These are phyloP conservation scores for Chaetodon auriga DNA, from an alignment of 2,113 vertebrate genomes.

Conservation along the genomic window DNA sequence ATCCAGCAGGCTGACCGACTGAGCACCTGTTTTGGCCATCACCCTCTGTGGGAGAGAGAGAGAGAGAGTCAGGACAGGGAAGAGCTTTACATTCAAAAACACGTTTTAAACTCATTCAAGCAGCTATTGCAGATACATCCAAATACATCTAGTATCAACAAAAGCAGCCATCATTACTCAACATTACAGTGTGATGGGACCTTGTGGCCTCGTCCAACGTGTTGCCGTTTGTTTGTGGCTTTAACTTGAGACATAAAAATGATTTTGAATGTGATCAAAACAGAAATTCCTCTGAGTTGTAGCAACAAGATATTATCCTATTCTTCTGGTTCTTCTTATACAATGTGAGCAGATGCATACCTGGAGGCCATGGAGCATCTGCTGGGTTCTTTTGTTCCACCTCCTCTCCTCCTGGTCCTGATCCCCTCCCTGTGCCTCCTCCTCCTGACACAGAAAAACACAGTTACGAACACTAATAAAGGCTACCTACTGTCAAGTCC, in stretches of 20 bases:
- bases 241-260: background rate
- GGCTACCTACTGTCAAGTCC: background rate
- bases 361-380: slow-evolving; percentile 98
- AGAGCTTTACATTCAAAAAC: background rate
- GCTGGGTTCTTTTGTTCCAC: slow-evolving; percentile 98
- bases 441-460: slow-evolving; percentile 83
- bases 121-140: too few relatives aligned
- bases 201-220: background rate
- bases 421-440: slow-evolving; percentile 91
- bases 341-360: slow-evolving; percentile 70
- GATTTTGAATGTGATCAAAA: background rate
- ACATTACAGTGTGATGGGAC: too few relatives aligned
- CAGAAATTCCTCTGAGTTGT: background rate
- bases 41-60: slow-evolving; percentile 87
- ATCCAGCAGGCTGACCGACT: slow-evolving; percentile 96
- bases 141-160: too few relatives aligned
- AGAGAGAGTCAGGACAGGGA: slow-evolving; percentile 9
- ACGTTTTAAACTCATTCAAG: background rate
- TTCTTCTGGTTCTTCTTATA: slow-evolving; percentile 74
- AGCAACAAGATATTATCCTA: slow-evolving; percentile 69
- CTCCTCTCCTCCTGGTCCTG: slow-evolving; percentile 97
- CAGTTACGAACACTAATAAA: background rate
- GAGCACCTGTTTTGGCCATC: slow-evolving; percentile 94
- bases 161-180: too few relatives aligned
- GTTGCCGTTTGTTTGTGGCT: background rate